Evolutionary conservation across 92 coral and sea anemone species (phyloP), one percentile per base, ranked within the genome.

Genomic region (Pocillopora grandis): DNA sequence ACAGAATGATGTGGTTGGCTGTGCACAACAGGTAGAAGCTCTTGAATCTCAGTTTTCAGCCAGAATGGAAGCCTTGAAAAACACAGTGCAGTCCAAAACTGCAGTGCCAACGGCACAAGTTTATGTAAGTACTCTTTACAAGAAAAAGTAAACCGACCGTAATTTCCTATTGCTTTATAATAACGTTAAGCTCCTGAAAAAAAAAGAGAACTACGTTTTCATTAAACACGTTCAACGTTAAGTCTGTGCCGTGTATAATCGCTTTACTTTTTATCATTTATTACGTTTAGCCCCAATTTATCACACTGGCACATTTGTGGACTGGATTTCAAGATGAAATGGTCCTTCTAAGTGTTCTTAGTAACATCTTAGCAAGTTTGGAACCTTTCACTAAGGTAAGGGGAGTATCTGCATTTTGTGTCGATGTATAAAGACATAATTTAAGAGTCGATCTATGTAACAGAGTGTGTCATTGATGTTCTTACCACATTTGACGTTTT

Each of bases 71-170:
- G 90, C 91, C 15, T 89, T 96, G 49, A 92, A 91, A 81, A 85
- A 92, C 80, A 94, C 99, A 37, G 99, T 96, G 2, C 99, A 96
- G 88, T 96, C 99, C 11, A 96, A 96, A 72, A 96, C 99, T 16
- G 99, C 99, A 49, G 99, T 96, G 0, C 99, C 99, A 1, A 96
- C 99, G 5, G 98, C 99, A 23, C 98, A 96, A 77, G 99, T 96
- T 36, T 94, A 96, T 91, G 99, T 96, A 79, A 88, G 99, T 63
- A 86, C 19, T 7, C 76, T 68, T 5, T 4, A 16, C 14, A 20
- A 27, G 27, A 66, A 20, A 16, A 7, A 59, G 18, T 16, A 59
- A 42, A 42, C 5, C 52, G 52, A 42, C 52, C 52, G 0, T 42
- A 3, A 42, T 2, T 1, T 42, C 8, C 52, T 3, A 42, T 42